Evolutionary conservation across 2,888 invertebrate genomes (phyloP), one percentile per base, ranked within the genome.

Genomic region (Nomada ferruginata): DNA sequence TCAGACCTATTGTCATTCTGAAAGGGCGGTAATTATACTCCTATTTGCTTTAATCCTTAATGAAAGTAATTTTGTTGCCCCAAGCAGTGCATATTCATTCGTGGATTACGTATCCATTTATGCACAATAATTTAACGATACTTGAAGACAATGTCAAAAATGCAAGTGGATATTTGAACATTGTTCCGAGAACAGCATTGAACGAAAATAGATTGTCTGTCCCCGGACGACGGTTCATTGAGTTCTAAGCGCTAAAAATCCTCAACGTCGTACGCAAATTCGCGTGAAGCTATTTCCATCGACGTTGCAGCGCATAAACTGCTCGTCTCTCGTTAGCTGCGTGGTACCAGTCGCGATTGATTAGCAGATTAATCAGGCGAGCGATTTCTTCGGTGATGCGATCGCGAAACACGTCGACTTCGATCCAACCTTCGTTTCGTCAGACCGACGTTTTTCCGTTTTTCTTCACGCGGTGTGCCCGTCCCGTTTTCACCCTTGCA

Each of bases 371-470:
- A 76, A 77, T 73, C 82, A 47, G 23, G n/a, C 23, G 42, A 42
- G 36, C 20, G 65, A 73, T 77, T 74, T 77, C 60, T 61, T 74
- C 63, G 69, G 70, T 73, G 84, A 77, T 59, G 20, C 78, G 83
- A 83, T 82, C 76, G 61, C 52, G 64, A 59, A 60, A 47, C 68
- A 71, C 71, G 81, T 77, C 81, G 44, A 53, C 47, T 70, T 79
- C 76, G 72, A 82, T 82, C 57, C 42, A 23, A 1, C 36, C 55
- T 61, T 63, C 70, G 81, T 66, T 77, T 83, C 70, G 71, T 83
- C 80, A 76, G 11, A 15, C 23, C 13, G 26, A 55, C 60, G 55
- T 80, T 76, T 82, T 73, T 68, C 53, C 2, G 68, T 44, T 73
- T 70, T 71, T 71, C 42, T 64, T 68, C 66, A 60, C 65, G 57